These are phyloP conservation scores for Cordilura impudica DNA, from an alignment of 2,888 invertebrate genomes.

Conservation along the genomic window DNA sequence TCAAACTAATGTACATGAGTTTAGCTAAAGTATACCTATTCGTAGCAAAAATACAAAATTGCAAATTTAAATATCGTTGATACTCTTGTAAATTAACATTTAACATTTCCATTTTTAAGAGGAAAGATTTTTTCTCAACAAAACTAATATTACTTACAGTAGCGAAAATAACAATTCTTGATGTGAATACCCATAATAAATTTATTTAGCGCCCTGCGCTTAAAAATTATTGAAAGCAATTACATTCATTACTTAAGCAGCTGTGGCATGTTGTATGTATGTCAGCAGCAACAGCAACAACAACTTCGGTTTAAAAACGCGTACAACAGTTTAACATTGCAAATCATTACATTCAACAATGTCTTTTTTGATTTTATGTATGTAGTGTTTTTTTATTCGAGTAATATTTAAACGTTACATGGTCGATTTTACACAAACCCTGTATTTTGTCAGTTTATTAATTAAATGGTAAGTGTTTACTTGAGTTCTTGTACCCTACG, in stretches of 20 bases:
- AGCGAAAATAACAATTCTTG: too few relatives aligned
- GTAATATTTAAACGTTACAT: background rate
- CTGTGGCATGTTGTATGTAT: slow-evolving; percentile 61
- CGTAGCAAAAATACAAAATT: too few relatives aligned
- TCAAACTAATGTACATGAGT: too few relatives aligned
- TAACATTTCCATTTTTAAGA: too few relatives aligned
- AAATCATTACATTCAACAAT: slow-evolving; percentile 2
- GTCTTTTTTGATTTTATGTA: background rate
- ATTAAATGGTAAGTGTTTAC: too few relatives aligned
- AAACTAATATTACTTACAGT: too few relatives aligned
- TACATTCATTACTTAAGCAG: slow-evolving; percentile 50
- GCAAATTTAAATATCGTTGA: too few relatives aligned
- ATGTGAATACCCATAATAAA: background rate
- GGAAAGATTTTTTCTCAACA: too few relatives aligned
- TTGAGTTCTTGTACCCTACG: too few relatives aligned
- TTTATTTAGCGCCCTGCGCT: slow-evolving; percentile 58
- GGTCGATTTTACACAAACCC: background rate
- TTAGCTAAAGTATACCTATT: too few relatives aligned
- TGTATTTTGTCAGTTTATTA: slow-evolving; percentile 12
- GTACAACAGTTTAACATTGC: slow-evolving; percentile 17
- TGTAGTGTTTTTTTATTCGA: background rate
- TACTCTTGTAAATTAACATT: too few relatives aligned
- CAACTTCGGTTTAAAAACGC: background rate
- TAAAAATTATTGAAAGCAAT: slow-evolving; percentile 34
- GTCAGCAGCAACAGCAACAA: slow-evolving; percentile 42